phyloP scores from a whole-genome alignment of 2,888 invertebrate species.

The Lithophane socia region DNA sequence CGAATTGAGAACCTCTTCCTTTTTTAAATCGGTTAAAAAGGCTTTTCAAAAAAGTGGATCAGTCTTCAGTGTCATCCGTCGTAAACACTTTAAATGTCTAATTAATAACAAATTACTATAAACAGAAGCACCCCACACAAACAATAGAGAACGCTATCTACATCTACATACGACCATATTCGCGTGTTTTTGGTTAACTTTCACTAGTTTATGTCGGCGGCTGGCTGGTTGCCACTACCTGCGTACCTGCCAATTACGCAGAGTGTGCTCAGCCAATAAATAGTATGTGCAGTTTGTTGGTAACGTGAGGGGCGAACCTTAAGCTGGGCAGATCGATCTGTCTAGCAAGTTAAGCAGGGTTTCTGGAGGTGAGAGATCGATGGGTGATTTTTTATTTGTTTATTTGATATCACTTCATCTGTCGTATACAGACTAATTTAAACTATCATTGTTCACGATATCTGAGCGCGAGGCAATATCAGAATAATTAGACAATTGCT shows the following conservation, averaged over 20 bases:
- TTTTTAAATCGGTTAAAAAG: background rate
- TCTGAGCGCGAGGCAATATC: no score
- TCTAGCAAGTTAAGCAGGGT: slow-evolving; percentile 26
- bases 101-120: background rate
- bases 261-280: slow-evolving; percentile 59
- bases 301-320: slow-evolving; percentile 29
- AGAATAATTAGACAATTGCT: background rate
- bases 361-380: background rate
- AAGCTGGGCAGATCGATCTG: slow-evolving; percentile 40
- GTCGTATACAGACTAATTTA: background rate
- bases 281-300: slow-evolving; percentile 51
- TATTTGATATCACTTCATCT: background rate
- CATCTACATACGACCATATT: background rate
- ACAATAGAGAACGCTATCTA: background rate
- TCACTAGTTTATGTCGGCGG: slow-evolving; percentile 57
- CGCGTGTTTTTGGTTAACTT: slow-evolving; percentile 52
- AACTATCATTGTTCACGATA: background rate
- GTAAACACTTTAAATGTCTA: background rate
- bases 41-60: background rate
- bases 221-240: slow-evolving; percentile 57
- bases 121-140: background rate
- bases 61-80: background rate
- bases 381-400: background rate
- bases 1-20: no score
- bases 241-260: slow-evolving; percentile 59